Conservation (phyloP, 2,888 invertebrate genomes). For the Craniophora ligustri region DNA sequence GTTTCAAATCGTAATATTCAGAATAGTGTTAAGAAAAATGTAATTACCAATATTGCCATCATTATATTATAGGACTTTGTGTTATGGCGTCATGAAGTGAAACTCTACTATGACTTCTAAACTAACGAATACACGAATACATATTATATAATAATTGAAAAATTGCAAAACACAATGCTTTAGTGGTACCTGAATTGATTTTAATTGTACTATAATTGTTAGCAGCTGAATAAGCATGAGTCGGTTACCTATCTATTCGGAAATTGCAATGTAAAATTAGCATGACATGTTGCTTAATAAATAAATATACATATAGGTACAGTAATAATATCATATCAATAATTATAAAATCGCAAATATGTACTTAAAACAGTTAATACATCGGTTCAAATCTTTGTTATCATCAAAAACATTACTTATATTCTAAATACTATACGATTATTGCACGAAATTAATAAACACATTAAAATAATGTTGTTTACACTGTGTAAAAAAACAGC, state of each 20-base stretch:
- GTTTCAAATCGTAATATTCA: too few species aligned
- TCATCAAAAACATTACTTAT: constrained; percentile 48
- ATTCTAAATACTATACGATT: constrained; percentile 51
- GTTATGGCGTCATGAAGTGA: too few species aligned
- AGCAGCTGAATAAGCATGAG: constrained; percentile 16
- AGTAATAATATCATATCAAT: constrained; percentile 23
- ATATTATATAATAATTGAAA: too few species aligned
- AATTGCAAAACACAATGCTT: too few species aligned
- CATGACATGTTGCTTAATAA: constrained; percentile 28
- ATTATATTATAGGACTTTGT: too few species aligned
- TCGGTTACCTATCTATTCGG: not conserved
- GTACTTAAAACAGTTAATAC: constrained; percentile 23
- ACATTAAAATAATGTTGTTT: constrained; percentile 33
- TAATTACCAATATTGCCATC: too few species aligned
- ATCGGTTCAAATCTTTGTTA: constrained; percentile 13
- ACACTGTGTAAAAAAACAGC: constrained; percentile 49
- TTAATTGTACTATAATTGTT: too few species aligned
- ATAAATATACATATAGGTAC: constrained; percentile 17
- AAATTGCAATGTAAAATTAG: constrained; percentile 17
- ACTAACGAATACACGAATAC: too few species aligned
- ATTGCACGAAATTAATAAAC: constrained; percentile 63
- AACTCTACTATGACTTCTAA: too few species aligned
- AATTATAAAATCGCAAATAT: constrained; percentile 9
- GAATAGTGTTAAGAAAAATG: too few species aligned
- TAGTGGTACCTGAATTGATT: too few species aligned